Conservation (phyloP, 2,888 invertebrate genomes). For the Limnephilus rhombicus region DNA sequence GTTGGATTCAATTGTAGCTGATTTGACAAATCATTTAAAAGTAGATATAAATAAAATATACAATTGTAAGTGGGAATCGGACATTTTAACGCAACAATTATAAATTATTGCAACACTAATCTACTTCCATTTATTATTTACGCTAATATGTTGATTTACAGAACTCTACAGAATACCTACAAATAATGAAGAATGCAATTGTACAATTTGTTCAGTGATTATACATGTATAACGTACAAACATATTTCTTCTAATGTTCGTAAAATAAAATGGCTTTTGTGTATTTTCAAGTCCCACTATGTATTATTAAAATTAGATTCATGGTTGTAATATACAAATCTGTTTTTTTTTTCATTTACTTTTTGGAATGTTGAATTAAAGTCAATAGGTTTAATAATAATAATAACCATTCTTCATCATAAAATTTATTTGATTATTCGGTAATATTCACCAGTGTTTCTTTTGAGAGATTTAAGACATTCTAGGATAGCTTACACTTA, state of each 20-base stretch:
- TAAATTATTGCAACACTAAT: not conserved
- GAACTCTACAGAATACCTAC: not conserved
- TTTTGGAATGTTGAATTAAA: not conserved
- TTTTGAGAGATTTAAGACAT: not conserved
- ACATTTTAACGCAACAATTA: not conserved
- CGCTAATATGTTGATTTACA: not conserved
- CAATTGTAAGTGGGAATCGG: not conserved
- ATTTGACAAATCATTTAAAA: not conserved
- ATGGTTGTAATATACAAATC: not conserved
- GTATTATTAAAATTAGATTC: not conserved
- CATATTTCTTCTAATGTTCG: not conserved
- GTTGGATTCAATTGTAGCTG: not conserved
- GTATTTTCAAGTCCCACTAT: not conserved
- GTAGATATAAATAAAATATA: not conserved
- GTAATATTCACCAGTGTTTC: not conserved
- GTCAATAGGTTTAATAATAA: not conserved
- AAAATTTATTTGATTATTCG: not conserved
- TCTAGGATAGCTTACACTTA: not conserved
- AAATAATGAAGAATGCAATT: not conserved
- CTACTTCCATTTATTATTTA: not conserved
- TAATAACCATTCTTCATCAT: not conserved
- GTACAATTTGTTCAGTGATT: not conserved
- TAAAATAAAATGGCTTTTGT: not conserved
- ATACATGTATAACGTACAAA: not conserved
- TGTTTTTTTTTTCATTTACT: not conserved